These are phyloP conservation scores for Drosophila littoralis DNA, from an alignment of 1,140 invertebrate species.

Conservation along the genomic window DNA sequence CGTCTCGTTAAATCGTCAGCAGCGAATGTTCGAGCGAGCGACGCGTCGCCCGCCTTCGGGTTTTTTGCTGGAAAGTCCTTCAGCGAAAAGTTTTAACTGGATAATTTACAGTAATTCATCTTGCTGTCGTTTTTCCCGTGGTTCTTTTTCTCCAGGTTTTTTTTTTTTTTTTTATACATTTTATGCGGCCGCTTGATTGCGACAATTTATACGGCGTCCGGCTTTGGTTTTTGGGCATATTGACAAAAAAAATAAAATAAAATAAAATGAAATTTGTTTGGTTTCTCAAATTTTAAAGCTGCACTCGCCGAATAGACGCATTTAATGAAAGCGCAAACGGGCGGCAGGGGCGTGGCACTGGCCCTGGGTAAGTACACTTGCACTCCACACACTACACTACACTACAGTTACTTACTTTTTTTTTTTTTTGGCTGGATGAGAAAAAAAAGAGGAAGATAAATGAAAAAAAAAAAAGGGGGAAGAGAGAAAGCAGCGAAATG, in stretches of 20 bases:
- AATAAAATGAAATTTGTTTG: constrained; percentile 9
- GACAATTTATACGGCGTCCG: constrained; percentile 73
- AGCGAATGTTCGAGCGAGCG: too few species aligned
- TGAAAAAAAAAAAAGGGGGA: constrained; percentile 25
- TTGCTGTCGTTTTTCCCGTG: constrained; percentile 60
- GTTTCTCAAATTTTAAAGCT: constrained; percentile 27
- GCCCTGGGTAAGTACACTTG: constrained; percentile 51
- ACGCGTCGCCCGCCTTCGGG: neutral
- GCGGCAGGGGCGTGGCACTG: neutral
- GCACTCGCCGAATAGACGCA: constrained; percentile 17
- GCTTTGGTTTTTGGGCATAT: constrained; percentile 65
- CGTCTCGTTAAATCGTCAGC: constrained; percentile 33
- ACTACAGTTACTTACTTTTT: constrained; percentile 73
- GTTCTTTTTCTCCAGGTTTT: neutral
- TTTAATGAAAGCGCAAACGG: constrained; percentile 37
- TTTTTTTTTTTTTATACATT: constrained; percentile 31
- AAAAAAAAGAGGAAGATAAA: constrained; percentile 14
- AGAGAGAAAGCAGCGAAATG: constrained; percentile 45
- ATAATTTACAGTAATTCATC: constrained; percentile 82
- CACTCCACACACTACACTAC: constrained; percentile 34
- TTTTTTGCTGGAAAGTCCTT: constrained; percentile 1
- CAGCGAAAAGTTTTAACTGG: constrained; percentile 61
- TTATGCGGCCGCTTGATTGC: constrained; percentile 68
- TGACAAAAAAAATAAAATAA: constrained; percentile 30
- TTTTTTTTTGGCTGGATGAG: constrained; percentile 34